phyloP scores from a whole-genome alignment of 2,888 invertebrate genomes.

The Ashinkailepas kermadecensis region DNA sequence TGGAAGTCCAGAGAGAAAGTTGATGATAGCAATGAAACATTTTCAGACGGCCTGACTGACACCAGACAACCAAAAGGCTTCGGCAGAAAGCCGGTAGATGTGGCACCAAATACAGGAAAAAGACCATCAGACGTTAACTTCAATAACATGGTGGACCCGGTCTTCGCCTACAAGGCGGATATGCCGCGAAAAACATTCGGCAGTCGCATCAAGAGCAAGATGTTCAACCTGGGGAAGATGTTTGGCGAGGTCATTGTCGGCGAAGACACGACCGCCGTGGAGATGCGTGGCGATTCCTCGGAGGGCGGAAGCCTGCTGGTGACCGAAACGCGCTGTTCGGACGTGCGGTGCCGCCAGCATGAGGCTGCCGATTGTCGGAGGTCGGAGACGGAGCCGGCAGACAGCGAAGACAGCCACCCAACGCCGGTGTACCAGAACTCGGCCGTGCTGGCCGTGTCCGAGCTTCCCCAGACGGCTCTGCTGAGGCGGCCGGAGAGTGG shows the following conservation, averaged over 20 bases:
- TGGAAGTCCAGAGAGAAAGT: neutral
- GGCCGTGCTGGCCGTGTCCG: neutral
- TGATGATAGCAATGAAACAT: neutral
- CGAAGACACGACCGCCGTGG: neutral
- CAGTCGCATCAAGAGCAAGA: neutral
- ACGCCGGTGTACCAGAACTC: neutral
- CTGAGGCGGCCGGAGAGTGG: neutral
- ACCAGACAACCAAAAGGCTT: neutral
- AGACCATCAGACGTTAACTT: neutral
- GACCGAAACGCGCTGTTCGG: neutral
- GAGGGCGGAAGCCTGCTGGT: neutral
- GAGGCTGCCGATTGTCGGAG: neutral
- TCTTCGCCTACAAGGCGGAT: neutral
- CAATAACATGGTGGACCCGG: neutral
- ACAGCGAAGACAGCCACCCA: neutral
- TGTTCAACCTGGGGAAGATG: neutral
- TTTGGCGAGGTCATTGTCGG: neutral
- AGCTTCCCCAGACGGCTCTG: neutral
- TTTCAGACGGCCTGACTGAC: neutral
- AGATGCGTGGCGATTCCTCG: neutral
- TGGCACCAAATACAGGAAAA: neutral
- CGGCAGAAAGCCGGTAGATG: neutral
- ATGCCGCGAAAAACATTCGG: neutral
- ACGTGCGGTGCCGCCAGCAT: neutral
- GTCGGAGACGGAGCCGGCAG: neutral